Conservation (phyloP, 2,888 invertebrate genomes). For the Cryptocephalus moraei region DNA sequence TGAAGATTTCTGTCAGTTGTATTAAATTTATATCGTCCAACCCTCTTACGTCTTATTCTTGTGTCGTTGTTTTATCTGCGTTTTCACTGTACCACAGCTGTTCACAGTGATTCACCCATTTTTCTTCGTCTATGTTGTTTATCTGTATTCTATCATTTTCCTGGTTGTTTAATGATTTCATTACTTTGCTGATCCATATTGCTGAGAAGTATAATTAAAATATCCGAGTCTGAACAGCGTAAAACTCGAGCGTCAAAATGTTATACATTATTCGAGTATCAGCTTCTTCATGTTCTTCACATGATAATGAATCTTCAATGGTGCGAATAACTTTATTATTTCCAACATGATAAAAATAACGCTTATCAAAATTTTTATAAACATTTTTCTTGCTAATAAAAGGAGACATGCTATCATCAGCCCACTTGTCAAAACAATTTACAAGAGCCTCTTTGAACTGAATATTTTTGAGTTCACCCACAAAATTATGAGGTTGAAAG, state of each 20-base stretch:
- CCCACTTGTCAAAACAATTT: conserved; percentile 20
- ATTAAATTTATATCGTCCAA: too few species aligned
- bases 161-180: too few species aligned
- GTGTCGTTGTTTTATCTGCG: neutral
- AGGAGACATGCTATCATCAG: conserved; percentile 13
- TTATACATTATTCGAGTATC: conserved; percentile 11
- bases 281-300: conserved; percentile 12
- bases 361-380: conserved; percentile 8
- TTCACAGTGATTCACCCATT: too few species aligned
- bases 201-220: conserved; percentile 13
- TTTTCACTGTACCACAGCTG: too few species aligned
- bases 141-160: too few species aligned
- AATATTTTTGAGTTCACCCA: neutral
- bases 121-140: too few species aligned
- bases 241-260: conserved; percentile 9
- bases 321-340: conserved; percentile 6
- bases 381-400: conserved; percentile 18
- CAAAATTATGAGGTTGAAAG: conserved; percentile 1
- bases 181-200: conserved; percentile 13
- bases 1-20: too few species aligned
- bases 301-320: conserved; percentile 6
- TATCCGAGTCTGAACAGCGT: conserved; percentile 15
- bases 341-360: conserved; percentile 19
- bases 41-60: too few species aligned
- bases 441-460: conserved; percentile 14